Evolutionary conservation across 2,113 vertebrate genomes (phyloP), one percentile per base, ranked within the genome.

Genomic region (Spea bombifrons): DNA sequence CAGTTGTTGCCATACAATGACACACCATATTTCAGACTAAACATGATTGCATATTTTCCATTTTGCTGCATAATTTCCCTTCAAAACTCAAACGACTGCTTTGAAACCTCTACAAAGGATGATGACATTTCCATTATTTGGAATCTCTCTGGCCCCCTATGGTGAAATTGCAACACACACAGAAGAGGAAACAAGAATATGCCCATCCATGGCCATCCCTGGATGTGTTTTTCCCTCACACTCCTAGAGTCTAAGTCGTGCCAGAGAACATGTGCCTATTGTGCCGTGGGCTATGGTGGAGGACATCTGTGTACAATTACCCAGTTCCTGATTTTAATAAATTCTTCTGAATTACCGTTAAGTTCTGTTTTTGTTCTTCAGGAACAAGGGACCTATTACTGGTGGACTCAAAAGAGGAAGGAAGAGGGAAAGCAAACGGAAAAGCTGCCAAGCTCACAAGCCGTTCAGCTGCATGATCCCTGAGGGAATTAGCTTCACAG

Each of bases 371-470:
- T 86, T 89, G 88, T 91, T 91, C 89, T 88, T 88, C 84, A 87
- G 88, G 88, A 94, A 95, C 90, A 92, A 92, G 90, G 89, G 88
- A 94, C 86, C 91, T 92, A 94, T 94, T 94, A 93, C 91, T 87
- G 89, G 80, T 90, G 84, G 83, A 90, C 86, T 84, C 83, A 91
- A 90, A 91, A 92, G 91, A 89, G 89, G 91, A 93, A 91, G 88
- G 89, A 90, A 92, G 92, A 91, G 86, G 88, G 87, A 92, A 93
- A 92, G 91, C 91, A 92, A 94, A 90, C 65, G 50, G 90, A 91
- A 92, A 73, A 89, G 87, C 89, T 89, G 90, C 86, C 90, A 91
- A 91, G 90, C 86, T 89, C 86, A 82, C 88, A 89, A 88, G 90
- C 73, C 76, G 83, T 82, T 86, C 81, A 87, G 85, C 85, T 87